A percentile compares a stretch with the other conserved stretches of the same genome.
Conservation (phyloP, 2,113 vertebrate species). For the Eira barbara region DNA sequence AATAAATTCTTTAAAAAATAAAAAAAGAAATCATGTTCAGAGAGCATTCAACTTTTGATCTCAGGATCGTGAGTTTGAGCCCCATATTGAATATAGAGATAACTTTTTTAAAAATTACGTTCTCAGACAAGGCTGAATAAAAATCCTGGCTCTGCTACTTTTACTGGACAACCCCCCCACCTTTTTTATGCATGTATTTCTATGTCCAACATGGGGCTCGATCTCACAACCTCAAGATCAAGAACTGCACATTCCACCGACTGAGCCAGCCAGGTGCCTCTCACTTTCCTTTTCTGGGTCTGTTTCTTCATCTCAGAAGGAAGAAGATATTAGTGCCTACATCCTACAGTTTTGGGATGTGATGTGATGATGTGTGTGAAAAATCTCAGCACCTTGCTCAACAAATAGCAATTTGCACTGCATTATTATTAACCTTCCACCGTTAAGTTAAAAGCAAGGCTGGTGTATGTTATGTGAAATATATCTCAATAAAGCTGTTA, state of each 20-base stretch:
- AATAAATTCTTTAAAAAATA: too few species aligned
- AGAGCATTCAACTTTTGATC: too few species aligned
- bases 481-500: not conserved
- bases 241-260: not conserved
- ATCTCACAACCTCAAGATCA: not conserved
- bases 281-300: not conserved
- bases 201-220: not conserved
- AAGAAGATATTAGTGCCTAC: not conserved
- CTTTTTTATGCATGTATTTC: not conserved
- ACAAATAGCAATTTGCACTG: not conserved
- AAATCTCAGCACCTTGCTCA: not conserved
- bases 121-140: not conserved
- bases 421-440: not conserved
- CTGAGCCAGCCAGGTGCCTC: not conserved
- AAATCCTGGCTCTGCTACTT: not conserved
- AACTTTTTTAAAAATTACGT: not conserved
- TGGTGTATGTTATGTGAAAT: not conserved
- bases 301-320: not conserved
- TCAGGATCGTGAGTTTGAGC: too few species aligned
- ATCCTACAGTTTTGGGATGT: not conserved
- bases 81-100: not conserved
- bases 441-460: not conserved
- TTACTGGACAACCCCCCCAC: not conserved
- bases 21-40: too few species aligned
- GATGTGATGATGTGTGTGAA: not conserved